A percentile compares a stretch with the other conserved stretches of the same genome.
Conservation (phyloP, 2,888 invertebrate genomes). For the Erannis defoliaria region DNA sequence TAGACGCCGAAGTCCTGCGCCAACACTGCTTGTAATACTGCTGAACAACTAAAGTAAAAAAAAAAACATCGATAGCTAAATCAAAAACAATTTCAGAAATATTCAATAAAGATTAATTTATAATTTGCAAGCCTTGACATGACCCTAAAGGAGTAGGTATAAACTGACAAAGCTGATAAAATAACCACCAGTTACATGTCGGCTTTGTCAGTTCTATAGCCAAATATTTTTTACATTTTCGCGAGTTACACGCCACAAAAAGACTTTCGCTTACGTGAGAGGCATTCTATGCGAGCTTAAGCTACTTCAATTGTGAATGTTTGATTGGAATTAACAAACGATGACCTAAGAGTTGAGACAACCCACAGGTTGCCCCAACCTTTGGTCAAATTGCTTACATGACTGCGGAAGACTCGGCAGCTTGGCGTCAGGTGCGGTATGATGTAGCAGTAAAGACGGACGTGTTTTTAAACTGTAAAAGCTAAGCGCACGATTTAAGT, state of each 20-base stretch:
- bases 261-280: neutral
- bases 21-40: too few relatives aligned
- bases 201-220: too few relatives aligned
- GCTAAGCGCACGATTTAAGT: slow-evolving; percentile 44
- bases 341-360: slow-evolving; percentile 11
- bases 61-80: too few relatives aligned
- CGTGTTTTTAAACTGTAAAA: slow-evolving; percentile 10
- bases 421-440: slow-evolving; percentile 19
- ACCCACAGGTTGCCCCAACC: slow-evolving; percentile 28
- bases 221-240: neutral
- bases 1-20: too few relatives aligned
- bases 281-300: neutral
- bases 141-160: too few relatives aligned
- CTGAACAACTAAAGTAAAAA: too few relatives aligned
- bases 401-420: slow-evolving; percentile 11
- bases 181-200: too few relatives aligned
- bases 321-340: slow-evolving; percentile 6
- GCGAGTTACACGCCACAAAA: neutral
- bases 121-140: too few relatives aligned
- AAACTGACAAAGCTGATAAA: too few relatives aligned
- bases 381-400: slow-evolving; percentile 17
- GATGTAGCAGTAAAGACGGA: neutral
- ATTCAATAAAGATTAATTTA: too few relatives aligned
- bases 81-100: too few relatives aligned
- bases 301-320: slow-evolving; percentile 1